Evolutionary conservation across 2,113 vertebrate species (phyloP).

Genomic region (Hippotragus niger): DNA sequence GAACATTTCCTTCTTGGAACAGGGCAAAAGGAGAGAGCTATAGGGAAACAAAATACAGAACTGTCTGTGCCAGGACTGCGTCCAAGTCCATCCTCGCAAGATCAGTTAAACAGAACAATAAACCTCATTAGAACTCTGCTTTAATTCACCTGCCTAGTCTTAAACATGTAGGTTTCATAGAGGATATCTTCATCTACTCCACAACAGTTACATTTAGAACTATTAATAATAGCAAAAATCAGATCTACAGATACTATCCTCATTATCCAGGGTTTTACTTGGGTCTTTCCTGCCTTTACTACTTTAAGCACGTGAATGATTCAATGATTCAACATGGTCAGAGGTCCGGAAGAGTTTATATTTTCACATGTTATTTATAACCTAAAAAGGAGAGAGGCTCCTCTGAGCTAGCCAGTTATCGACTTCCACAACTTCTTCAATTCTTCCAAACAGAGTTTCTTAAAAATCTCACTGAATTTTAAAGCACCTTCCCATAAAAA

Average conservation of each 20-base stretch:
- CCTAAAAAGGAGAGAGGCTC: background rate
- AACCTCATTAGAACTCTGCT: background rate
- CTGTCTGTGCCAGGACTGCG: background rate
- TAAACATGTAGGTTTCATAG: background rate
- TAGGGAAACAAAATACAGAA: background rate
- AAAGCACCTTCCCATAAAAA: background rate
- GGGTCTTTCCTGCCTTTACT: background rate
- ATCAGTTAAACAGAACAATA: background rate
- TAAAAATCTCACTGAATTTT: background rate
- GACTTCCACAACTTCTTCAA: background rate
- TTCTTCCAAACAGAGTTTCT: background rate
- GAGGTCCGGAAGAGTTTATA: background rate
- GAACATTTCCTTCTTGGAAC: background rate
- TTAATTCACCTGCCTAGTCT: background rate
- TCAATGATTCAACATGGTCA: background rate
- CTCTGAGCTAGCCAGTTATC: background rate
- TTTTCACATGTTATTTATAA: slow-evolving; percentile 8
- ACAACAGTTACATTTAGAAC: background rate
- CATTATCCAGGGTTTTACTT: background rate
- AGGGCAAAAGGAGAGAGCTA: background rate
- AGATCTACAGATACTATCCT: background rate
- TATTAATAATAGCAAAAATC: background rate
- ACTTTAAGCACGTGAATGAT: background rate
- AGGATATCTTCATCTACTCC: background rate
- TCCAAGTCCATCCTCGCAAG: background rate